phyloP scores from a whole-genome alignment of 2,797 vertebrate genomes.

The Tolypeutes matacus region DNA sequence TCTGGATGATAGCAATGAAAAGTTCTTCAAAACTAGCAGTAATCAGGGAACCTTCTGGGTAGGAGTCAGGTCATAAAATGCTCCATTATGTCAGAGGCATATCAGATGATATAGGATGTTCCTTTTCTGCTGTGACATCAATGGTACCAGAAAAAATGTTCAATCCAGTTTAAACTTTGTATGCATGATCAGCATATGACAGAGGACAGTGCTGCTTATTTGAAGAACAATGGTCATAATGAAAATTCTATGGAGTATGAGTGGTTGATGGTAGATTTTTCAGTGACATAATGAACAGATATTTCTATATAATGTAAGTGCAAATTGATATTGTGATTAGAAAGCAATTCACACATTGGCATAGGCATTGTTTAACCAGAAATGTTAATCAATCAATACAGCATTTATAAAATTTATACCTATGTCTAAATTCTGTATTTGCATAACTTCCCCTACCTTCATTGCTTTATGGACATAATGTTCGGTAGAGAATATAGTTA shows the following conservation, averaged over 20 bases:
- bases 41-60: neutral
- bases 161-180: neutral
- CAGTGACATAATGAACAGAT: neutral
- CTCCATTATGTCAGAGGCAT: neutral
- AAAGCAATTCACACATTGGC: neutral
- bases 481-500: neutral
- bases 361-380: neutral
- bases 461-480: neutral
- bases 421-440: conserved; percentile 29
- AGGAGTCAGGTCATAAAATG: neutral
- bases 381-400: conserved; percentile 14
- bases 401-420: conserved; percentile 54
- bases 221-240: neutral
- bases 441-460: conserved; percentile 11
- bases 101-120: neutral
- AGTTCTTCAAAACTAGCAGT: neutral
- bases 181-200: neutral
- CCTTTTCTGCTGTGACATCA: neutral
- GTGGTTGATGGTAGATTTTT: conserved; percentile 17
- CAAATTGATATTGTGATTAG: conserved; percentile 36
- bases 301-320: neutral
- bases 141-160: neutral
- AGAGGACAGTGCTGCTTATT: neutral
- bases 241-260: neutral
- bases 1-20: neutral